Base-by-base conservation (phyloP, 1,140 invertebrate species). In the Calycopis cecrops region DNA sequence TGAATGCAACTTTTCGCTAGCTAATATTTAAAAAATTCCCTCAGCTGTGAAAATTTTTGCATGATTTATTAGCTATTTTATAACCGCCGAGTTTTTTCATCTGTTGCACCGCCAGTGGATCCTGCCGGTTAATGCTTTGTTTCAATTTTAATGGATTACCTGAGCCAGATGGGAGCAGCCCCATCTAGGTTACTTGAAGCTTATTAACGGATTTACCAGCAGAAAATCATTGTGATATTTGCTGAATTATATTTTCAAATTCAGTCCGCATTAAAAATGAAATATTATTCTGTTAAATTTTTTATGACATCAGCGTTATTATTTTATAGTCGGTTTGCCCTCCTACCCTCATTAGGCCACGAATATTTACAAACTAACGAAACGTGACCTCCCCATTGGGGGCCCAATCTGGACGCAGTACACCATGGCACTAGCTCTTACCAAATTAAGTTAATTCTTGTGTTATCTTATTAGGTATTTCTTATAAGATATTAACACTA, bases 61-160 rank as follows among this genome's bases (percentile, higher is more conserved):
- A 44, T 44, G 40, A 44, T 44, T 44, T 44, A 44, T 44, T 44
- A 44, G 40, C 14, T 44, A 44, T 44, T 44, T 44, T 44, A 44
- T 44, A 17, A 14, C 16, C 7, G 40, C 9, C 12, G 40, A 9
- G 12, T 44, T 44, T 44, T 42, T 44, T 44, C 40, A 44, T 16
- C 40, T 44, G 40, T 44, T 44, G 40, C 40, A 44, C 40, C 10
- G 16, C 21, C 21, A 28, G 40, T 16, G 17, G 40, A 44, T 44
- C 17, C 40, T 16, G 40, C 14, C 17, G 17, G 6, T 44, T 8
- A 44, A 44, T 44, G 40, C 40, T 44, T 44, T 44, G 40, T 44
- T 44, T 44, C 12, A 44, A 44, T 44, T 44, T 44, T 44, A 44
- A 44, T 44, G 40, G 40, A 44, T 44, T 44, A 44, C 40, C 40